These are phyloP conservation scores for Bubo blakistoni DNA, from an alignment of 2,113 vertebrate species.

Conservation along the genomic window DNA sequence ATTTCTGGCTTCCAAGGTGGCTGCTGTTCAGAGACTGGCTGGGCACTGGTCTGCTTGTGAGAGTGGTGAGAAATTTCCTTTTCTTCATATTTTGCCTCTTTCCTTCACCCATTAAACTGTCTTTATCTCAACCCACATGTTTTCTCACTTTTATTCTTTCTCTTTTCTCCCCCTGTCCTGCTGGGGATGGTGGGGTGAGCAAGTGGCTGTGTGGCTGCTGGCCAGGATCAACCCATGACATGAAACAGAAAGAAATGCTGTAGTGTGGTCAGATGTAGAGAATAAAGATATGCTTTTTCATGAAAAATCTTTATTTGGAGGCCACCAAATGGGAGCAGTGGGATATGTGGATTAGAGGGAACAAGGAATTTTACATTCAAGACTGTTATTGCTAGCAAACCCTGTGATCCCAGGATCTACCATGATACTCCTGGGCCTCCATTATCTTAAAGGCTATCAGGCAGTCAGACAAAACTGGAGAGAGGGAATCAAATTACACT, in stretches of 20 bases:
- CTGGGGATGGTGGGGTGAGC: neutral
- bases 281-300: neutral
- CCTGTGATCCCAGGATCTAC: neutral
- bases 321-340: neutral
- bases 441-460: neutral
- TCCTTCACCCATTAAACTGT: neutral
- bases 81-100: neutral
- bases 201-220: neutral
- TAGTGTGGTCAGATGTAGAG: neutral
- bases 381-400: neutral
- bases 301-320: neutral
- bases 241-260: neutral
- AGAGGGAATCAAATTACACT: neutral
- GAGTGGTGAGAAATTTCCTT: neutral
- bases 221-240: neutral
- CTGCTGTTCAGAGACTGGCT: neutral
- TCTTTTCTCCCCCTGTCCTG: neutral
- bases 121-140: neutral
- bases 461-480: neutral
- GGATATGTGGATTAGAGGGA: neutral
- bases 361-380: neutral
- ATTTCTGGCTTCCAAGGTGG: neutral
- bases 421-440: neutral
- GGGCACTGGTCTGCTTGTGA: neutral
- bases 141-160: neutral